Percentiles rank a stretch among this genome's conserved stretches.
Conservation (phyloP, 2,113 vertebrate genomes). For the Eleginops maclovinus region DNA sequence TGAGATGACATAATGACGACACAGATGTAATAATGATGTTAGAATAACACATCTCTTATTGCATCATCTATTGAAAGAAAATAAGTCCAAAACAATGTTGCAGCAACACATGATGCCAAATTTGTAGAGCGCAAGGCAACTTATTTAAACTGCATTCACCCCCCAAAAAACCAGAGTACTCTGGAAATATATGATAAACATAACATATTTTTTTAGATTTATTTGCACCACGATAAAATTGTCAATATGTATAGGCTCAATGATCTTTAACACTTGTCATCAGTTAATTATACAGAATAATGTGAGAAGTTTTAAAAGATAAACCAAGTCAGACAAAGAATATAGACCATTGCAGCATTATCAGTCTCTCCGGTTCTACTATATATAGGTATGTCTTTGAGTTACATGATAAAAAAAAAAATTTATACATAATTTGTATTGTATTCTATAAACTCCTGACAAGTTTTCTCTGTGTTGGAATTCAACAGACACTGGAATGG, state of each 20-base stretch:
- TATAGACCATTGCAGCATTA: no score
- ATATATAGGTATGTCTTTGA: no score
- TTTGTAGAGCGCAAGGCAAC: background rate
- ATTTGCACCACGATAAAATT: background rate
- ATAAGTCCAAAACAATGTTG: background rate
- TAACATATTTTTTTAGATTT: background rate
- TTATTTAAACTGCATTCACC: background rate
- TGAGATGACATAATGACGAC: constrained; percentile 10
- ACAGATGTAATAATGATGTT: constrained; percentile 13
- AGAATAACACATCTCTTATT: background rate
- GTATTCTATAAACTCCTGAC: no score
- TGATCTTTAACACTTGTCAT: background rate
- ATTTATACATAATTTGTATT: no score
- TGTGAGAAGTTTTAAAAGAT: no score
- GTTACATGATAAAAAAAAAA: no score
- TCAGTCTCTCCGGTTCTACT: no score
- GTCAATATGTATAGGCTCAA: background rate
- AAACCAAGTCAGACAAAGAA: no score
- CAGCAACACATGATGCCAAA: background rate
- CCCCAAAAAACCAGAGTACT: background rate
- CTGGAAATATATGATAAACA: background rate
- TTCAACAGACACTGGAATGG: no score
- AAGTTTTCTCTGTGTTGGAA: no score
- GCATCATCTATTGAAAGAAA: background rate
- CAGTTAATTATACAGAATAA: background rate